phyloP scores from a whole-genome alignment of 1,140 invertebrate species.

The Saccostrea echinata region DNA sequence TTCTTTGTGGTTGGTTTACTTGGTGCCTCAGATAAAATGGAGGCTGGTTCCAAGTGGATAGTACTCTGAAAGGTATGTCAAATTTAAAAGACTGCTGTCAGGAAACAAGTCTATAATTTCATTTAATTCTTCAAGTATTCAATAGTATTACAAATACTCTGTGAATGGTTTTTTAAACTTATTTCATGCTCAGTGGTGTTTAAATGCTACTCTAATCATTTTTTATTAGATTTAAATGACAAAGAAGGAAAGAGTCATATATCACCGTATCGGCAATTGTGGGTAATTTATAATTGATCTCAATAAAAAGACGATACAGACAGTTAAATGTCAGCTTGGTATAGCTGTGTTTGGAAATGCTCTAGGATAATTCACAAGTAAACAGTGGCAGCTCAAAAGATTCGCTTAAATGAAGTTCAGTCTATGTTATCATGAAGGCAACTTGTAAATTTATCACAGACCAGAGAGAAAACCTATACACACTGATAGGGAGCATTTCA shows the following conservation, averaged over 20 bases:
- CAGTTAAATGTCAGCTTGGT: not conserved
- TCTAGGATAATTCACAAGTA: slow-evolving; percentile 8
- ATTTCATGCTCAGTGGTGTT: slow-evolving; percentile 4
- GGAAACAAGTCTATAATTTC: not conserved
- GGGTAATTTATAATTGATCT: slow-evolving; percentile 22
- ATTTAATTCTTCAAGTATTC: not conserved
- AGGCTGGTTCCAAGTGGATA: slow-evolving; percentile 57
- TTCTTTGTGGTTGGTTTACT: slow-evolving; percentile 37
- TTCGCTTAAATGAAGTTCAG: slow-evolving; percentile 7
- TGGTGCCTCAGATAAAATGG: slow-evolving; percentile 26
- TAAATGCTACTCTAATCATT: slow-evolving; percentile 20
- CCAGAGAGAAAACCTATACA: not conserved
- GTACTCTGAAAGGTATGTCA: slow-evolving; percentile 49
- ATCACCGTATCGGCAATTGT: not conserved
- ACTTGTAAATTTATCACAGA: slow-evolving; percentile 3
- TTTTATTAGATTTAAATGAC: slow-evolving; percentile 28
- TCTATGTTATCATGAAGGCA: not conserved
- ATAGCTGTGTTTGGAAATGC: slow-evolving; percentile 10
- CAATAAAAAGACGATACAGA: not conserved
- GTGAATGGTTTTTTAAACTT: not conserved
- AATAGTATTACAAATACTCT: not conserved
- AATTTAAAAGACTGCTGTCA: not conserved
- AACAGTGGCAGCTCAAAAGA: slow-evolving; percentile 7
- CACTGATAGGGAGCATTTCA: not conserved
- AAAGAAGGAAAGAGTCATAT: not conserved